Evolutionary conservation across 2,797 vertebrate genomes (phyloP).

Genomic region (Sebastes ruberrimus): DNA sequence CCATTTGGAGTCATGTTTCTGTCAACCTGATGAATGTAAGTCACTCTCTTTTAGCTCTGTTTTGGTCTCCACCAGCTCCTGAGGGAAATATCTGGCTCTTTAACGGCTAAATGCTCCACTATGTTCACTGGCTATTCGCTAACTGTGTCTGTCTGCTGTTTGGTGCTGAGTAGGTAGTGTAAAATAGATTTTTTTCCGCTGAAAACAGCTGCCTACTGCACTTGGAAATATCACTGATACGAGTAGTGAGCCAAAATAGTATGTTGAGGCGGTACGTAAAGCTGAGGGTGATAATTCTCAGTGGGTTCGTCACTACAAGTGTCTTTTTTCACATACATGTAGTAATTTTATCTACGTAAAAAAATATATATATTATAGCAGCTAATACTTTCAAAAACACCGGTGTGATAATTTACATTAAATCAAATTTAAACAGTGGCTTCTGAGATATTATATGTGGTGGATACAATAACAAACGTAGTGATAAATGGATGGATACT

Average conservation of each 20-base stretch:
- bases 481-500: background rate
- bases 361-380: background rate
- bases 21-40: background rate
- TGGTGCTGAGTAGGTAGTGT: background rate
- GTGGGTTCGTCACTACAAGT: background rate
- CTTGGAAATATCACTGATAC: background rate
- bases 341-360: background rate
- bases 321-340: background rate
- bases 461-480: background rate
- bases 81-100: background rate
- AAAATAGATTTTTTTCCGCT: background rate
- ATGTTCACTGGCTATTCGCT: background rate
- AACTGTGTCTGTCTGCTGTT: background rate
- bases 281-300: background rate
- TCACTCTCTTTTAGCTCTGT: background rate
- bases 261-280: background rate
- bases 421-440: background rate
- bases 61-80: background rate
- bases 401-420: background rate
- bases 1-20: background rate
- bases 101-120: background rate
- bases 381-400: background rate
- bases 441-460: background rate
- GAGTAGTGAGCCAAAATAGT: background rate
- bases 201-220: background rate